Base-by-base conservation (phyloP, 2,888 invertebrate species). In the Eurois occulta region DNA sequence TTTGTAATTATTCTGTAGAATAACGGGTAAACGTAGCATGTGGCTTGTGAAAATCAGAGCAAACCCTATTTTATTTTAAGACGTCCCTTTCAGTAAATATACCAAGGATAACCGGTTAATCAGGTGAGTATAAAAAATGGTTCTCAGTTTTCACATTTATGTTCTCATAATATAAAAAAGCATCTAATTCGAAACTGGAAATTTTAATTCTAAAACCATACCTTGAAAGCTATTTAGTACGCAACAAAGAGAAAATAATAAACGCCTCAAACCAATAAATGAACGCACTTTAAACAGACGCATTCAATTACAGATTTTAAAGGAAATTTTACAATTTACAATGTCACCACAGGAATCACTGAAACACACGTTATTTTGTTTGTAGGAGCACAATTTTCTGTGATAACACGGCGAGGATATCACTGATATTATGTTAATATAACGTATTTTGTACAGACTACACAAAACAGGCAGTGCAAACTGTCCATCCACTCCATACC, bases 401-500 rank as follows among this genome's bases (percentile, higher is more conserved):
- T 85, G 77, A 87, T 85, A 87, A 81, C 81, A 83, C 78, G 43
- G 41, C 52, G n/a, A 41, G 65, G 38, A 69, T 74, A 78, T 71
- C 87, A 83, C 87, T 78, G 71, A 48, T 85, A 81, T 77, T 80
- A 69, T 78, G 76, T 81, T 83, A 86, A 80, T 78, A 83, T 86
- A 83, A 87, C 73, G 78, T 84, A 83, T 88, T 89, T 85, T 81
- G 84, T 87, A 86, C 83, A 71, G 83, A 83, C 89, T 79, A 84
- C 83, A 78, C 81, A 80, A 80, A 77, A 84, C 72, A 81, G 70
- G 67, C 75, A 75, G 77, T 94, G 93, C 92, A 94, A 89, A 96
- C 96, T 95, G 95, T 92, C 91, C 90, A 89, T 91, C 91, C 90
- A 92, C 72, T 90, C 82, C 74, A 93, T 89, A 90, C 91, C 88